A percentile compares a stretch with the other conserved stretches of the same genome.
Evolutionary conservation across 2,888 invertebrate genomes (phyloP).

Genomic region (Cheilosia variabilis): DNA sequence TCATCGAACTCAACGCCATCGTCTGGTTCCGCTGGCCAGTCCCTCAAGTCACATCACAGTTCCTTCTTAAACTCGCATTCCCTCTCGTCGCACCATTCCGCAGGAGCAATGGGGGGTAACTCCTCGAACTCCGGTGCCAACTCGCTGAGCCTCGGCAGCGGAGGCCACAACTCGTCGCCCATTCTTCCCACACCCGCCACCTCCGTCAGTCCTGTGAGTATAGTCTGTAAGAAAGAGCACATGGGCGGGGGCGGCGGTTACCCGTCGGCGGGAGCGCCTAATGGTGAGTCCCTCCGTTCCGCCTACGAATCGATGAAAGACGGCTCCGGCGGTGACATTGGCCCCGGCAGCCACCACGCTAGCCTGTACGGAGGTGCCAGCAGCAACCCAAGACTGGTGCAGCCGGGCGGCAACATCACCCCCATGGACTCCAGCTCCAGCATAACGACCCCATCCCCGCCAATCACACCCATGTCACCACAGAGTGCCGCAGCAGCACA

Average conservation of each 20-base stretch:
- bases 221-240: slow-evolving; percentile 88
- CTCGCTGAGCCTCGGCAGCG: slow-evolving; percentile 79
- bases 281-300: slow-evolving; percentile 79
- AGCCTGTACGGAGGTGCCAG: slow-evolving; percentile 81
- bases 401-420: slow-evolving; percentile 87
- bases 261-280: slow-evolving; percentile 64
- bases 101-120: slow-evolving; percentile 58
- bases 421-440: slow-evolving; percentile 91
- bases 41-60: slow-evolving; percentile 83
- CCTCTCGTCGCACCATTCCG: slow-evolving; percentile 71
- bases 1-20: slow-evolving; percentile 78
- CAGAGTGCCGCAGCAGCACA: slow-evolving; percentile 82
- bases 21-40: slow-evolving; percentile 81
- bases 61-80: slow-evolving; percentile 82
- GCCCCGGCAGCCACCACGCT: slow-evolving; percentile 81
- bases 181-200: slow-evolving; percentile 88
- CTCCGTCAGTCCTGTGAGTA: slow-evolving; percentile 88
- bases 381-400: slow-evolving; percentile 82
- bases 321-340: slow-evolving; percentile 80
- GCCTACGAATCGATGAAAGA: slow-evolving; percentile 82
- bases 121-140: slow-evolving; percentile 77
- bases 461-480: slow-evolving; percentile 87
- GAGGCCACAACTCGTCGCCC: slow-evolving; percentile 84
- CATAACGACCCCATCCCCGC: slow-evolving; percentile 92
- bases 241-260: slow-evolving; percentile 78